phyloP scores from a whole-genome alignment of 2,797 vertebrate species.

The Helostoma temminkii region DNA sequence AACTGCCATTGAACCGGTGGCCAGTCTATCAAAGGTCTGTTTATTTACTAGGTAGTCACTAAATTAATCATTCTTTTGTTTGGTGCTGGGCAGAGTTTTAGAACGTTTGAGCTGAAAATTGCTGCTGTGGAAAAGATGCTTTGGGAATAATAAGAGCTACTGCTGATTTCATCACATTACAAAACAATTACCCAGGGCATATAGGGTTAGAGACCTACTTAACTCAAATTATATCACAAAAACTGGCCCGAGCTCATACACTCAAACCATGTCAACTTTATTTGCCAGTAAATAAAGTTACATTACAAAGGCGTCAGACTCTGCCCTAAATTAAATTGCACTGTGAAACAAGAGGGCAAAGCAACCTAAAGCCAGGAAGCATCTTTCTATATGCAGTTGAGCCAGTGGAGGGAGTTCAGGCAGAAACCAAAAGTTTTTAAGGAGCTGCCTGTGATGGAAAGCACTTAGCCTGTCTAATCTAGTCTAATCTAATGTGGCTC shows the following conservation, averaged over 20 bases:
- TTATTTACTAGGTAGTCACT: not conserved
- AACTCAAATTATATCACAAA: no score
- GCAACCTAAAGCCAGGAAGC: conserved; percentile 41
- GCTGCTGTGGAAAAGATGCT: no score
- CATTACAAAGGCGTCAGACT: conserved; percentile 12
- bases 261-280: not conserved
- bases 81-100: not conserved
- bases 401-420: conserved; percentile 1
- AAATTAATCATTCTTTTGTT: not conserved
- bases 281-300: conserved; percentile 14
- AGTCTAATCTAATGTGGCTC: conserved; percentile 58
- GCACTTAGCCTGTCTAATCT: conserved; percentile 66
- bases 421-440: conserved; percentile 44
- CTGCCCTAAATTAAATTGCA: conserved; percentile 1
- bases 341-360: not conserved
- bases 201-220: no score
- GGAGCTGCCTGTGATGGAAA: conserved; percentile 34
- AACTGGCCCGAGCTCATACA: not conserved
- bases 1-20: no score
- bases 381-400: conserved; percentile 1
- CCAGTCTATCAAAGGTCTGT: no score
- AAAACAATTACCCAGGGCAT: no score
- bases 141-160: no score
- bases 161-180: no score
- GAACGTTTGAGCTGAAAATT: not conserved